Conservation (phyloP, 2,888 invertebrate species). For the Margaritifera margaritifera region DNA sequence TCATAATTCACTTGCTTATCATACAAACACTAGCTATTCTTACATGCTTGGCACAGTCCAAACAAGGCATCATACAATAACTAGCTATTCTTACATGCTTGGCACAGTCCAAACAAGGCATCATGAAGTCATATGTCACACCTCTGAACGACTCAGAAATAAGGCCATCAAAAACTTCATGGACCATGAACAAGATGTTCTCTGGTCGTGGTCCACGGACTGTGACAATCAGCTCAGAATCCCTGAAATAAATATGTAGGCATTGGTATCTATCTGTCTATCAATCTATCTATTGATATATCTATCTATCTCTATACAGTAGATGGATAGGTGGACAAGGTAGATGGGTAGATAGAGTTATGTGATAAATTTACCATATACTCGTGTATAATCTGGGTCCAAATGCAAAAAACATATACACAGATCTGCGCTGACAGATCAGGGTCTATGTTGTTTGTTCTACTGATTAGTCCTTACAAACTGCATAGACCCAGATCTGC, state of each 20-base stretch:
- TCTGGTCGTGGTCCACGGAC: conserved; percentile 70
- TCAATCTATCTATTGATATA: background rate
- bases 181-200: conserved; percentile 70
- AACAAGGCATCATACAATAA: too few relatives aligned
- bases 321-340: too few relatives aligned
- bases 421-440: too few relatives aligned
- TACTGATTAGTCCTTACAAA: too few relatives aligned
- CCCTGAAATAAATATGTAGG: conserved; percentile 40
- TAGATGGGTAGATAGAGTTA: background rate
- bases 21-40: too few relatives aligned
- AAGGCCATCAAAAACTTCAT: conserved; percentile 71
- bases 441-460: too few relatives aligned
- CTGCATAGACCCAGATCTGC: too few relatives aligned
- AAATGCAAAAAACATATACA: too few relatives aligned
- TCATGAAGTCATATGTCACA: conserved; percentile 67
- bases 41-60: too few relatives aligned
- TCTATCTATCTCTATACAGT: too few relatives aligned
- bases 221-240: conserved; percentile 60
- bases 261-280: background rate
- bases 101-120: conserved; percentile 70
- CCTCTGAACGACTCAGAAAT: conserved; percentile 71
- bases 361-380: background rate
- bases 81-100: conserved; percentile 45
- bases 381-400: too few relatives aligned
- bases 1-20: too few relatives aligned